These are phyloP conservation scores for Epirrhoe tristata DNA, from an alignment of 2,888 invertebrate genomes.

Conservation along the genomic window DNA sequence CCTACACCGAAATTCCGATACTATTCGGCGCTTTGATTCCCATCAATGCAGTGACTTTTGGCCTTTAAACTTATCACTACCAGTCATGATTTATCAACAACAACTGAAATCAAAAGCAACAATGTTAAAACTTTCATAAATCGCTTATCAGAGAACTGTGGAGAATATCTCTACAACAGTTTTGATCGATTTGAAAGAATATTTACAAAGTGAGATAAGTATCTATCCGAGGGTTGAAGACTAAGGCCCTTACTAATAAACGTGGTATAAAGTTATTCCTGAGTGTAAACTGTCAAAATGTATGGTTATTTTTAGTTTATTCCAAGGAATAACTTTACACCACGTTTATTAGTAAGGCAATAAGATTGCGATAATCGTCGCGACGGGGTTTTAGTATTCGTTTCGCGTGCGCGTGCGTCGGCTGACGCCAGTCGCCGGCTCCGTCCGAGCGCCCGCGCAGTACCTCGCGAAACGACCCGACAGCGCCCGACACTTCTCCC, in stretches of 20 bases:
- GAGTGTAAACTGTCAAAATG: too few species aligned
- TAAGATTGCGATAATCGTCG: constrained; percentile 74
- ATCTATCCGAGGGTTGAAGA: constrained; percentile 59
- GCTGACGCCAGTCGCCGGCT: constrained; percentile 69
- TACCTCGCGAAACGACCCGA: constrained; percentile 57
- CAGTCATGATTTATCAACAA: constrained; percentile 26
- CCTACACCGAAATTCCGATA: constrained; percentile 60
- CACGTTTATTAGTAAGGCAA: too few species aligned
- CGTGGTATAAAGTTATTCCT: too few species aligned
- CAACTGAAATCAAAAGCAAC: constrained; percentile 30
- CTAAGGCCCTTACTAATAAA: too few species aligned
- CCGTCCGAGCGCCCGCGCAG: constrained; percentile 50
- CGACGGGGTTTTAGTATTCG: constrained; percentile 80
- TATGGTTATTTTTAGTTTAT: too few species aligned
- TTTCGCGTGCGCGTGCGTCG: constrained; percentile 76
- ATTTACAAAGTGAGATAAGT: constrained; percentile 68
- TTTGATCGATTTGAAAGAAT: constrained; percentile 59
- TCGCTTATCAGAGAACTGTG: constrained; percentile 52
- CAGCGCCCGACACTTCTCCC: constrained; percentile 60
- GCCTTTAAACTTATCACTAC: constrained; percentile 35
- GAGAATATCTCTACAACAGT: constrained; percentile 59
- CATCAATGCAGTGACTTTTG: constrained; percentile 29
- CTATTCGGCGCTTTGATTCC: constrained; percentile 48
- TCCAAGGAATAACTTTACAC: too few species aligned
- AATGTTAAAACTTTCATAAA: constrained; percentile 30